Evolutionary conservation across 2,888 invertebrate genomes (phyloP).

Genomic region (Tachina grossa): DNA sequence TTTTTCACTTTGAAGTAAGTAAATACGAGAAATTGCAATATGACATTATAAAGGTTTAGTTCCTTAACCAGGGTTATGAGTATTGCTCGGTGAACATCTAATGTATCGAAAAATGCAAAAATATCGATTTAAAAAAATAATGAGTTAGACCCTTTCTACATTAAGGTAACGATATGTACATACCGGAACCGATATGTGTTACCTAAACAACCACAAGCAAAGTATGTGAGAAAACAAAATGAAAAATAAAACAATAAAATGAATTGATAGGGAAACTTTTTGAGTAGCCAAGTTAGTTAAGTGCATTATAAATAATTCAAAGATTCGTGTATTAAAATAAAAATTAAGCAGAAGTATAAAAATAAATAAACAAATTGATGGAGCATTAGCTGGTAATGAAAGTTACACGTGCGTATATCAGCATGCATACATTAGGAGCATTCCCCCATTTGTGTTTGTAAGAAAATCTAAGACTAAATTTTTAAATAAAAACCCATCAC

Average conservation of each 20-base stretch:
- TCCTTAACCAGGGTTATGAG: no score
- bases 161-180: neutral
- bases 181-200: neutral
- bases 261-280: neutral
- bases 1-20: conserved; percentile 14
- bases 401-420: no score
- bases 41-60: no score
- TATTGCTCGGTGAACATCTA: no score
- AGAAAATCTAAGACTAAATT: no score
- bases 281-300: neutral
- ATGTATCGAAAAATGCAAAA: no score
- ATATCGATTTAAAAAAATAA: no score
- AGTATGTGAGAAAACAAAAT: neutral
- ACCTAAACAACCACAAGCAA: neutral
- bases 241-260: neutral
- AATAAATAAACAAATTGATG: neutral
- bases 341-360: neutral
- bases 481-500: no score
- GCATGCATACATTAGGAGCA: no score
- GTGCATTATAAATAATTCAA: neutral
- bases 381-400: no score
- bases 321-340: neutral
- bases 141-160: neutral
- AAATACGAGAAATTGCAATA: neutral
- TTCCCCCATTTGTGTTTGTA: no score